A percentile compares a stretch with the other conserved stretches of the same genome.
Conservation (phyloP, 1,140 invertebrate species). For the Eupristina koningsbergeri region DNA sequence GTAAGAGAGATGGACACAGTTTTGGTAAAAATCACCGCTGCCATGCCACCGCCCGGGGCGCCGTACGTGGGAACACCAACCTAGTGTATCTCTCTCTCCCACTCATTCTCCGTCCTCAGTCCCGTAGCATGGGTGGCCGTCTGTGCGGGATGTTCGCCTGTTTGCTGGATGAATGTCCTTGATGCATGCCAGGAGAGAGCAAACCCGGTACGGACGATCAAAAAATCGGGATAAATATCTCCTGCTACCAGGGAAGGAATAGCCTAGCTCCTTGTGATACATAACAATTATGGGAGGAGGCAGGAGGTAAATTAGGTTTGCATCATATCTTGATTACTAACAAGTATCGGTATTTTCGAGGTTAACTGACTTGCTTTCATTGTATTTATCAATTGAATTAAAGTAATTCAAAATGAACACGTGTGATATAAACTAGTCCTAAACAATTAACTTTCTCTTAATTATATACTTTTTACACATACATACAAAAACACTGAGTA, state of each 20-base stretch:
- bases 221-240: background rate
- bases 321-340: background rate
- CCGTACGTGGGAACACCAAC: slow-evolving; percentile 64
- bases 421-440: too few relatives aligned
- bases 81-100: slow-evolving; percentile 1
- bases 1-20: slow-evolving; percentile 50
- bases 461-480: too few relatives aligned
- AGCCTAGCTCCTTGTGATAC: background rate
- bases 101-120: background rate
- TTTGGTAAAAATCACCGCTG: slow-evolving; percentile 60
- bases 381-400: too few relatives aligned
- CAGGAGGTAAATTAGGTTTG: background rate
- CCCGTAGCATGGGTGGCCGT: slow-evolving; percentile 33
- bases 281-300: background rate
- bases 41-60: slow-evolving; percentile 59
- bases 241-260: background rate
- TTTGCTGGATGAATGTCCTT: slow-evolving; percentile 17
- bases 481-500: too few relatives aligned
- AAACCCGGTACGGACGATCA: background rate
- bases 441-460: too few relatives aligned
- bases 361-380: too few relatives aligned
- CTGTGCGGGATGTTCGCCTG: slow-evolving; percentile 19
- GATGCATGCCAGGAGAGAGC: background rate
- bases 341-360: background rate
- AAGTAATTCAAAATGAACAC: too few relatives aligned